Evolutionary conservation across 1,140 invertebrate species (phyloP).

Genomic region (Drosophila kanapiae): DNA sequence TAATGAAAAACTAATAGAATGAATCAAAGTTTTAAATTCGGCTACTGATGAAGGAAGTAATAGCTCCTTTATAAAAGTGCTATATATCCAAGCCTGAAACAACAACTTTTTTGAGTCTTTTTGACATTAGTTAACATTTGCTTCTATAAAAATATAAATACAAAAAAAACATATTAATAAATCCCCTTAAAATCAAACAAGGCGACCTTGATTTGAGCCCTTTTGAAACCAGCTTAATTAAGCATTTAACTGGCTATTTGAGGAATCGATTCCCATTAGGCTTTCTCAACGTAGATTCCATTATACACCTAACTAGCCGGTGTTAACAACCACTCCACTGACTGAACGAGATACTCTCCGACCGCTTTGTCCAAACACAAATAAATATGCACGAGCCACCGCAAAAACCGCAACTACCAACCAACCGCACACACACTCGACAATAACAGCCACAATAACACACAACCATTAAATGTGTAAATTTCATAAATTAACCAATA

Average conservation of each 20-base stretch:
- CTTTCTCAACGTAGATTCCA: neutral
- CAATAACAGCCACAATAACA: slow-evolving; percentile 36
- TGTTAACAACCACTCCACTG: slow-evolving; percentile 40
- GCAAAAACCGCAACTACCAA: slow-evolving; percentile 49
- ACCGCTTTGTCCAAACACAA: slow-evolving; percentile 47
- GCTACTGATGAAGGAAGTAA: no score
- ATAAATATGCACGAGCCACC: slow-evolving; percentile 35
- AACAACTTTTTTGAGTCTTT: no score
- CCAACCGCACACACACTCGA: slow-evolving; percentile 12
- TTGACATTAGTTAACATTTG: no score
- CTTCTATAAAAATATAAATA: neutral
- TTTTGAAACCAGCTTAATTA: neutral
- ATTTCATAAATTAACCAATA: slow-evolving; percentile 81
- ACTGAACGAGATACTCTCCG: slow-evolving; percentile 21
- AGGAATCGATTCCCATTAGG: neutral
- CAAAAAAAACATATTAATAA: neutral
- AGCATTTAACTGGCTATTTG: neutral
- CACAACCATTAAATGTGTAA: slow-evolving; percentile 64
- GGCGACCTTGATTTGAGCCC: neutral
- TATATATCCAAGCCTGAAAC: no score
- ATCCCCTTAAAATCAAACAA: neutral
- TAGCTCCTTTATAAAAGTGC: no score
- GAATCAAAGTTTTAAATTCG: no score
- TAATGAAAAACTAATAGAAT: no score
- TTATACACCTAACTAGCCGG: slow-evolving; percentile 26